Base-by-base conservation (phyloP, 2,888 invertebrate genomes). In the Dryomyza anilis region DNA sequence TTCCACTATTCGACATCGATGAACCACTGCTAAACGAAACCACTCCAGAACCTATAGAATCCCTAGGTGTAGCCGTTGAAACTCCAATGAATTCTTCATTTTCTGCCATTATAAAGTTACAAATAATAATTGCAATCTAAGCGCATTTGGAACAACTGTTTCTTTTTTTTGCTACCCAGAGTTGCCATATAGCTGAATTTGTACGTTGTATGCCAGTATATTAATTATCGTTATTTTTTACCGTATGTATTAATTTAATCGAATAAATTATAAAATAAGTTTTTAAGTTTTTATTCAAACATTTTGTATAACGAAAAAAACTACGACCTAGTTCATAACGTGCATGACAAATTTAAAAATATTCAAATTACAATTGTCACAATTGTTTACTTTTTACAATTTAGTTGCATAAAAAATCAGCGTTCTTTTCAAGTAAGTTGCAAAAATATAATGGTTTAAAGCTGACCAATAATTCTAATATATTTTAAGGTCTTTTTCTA, bases 1-100 rank as follows among this genome's bases (percentile, higher is more conserved):
- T 77, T 4, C 75, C 72, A 61, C 74, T 77, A 12, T 75, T 76
- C 53, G 78, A 75, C n/a, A 14, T 12, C 3, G 55, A 33, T 1
- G 55, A 55, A 19, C 33, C 33, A 33, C 33, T 55, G 19, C 55
- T 33, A n/a, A 55, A 25, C 29, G 55, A 55, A 5, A 55, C 21
- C 2, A n/a, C 30, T 19, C 55, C 55, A 30, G 55, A 55, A 10
- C 55, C 55, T 14, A 55, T 55, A 0, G 55, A 55, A 33, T 55
- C 55, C 23, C 55, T 30, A 14, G 55, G 21, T 0, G 55, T 52
- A 6, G 27, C 50, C 23, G 23, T 25, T n/a, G 50, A 52, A n/a
- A 52, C 16, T n/a, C 6, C 29, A n/a, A 52, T 25, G n/a, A 16
- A n/a, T 27, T 12, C 8, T 25, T n/a, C 7, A 27, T 52, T 27